phyloP scores from a whole-genome alignment of 1,140 invertebrate genomes.

The Drosophila ficusphila region DNA sequence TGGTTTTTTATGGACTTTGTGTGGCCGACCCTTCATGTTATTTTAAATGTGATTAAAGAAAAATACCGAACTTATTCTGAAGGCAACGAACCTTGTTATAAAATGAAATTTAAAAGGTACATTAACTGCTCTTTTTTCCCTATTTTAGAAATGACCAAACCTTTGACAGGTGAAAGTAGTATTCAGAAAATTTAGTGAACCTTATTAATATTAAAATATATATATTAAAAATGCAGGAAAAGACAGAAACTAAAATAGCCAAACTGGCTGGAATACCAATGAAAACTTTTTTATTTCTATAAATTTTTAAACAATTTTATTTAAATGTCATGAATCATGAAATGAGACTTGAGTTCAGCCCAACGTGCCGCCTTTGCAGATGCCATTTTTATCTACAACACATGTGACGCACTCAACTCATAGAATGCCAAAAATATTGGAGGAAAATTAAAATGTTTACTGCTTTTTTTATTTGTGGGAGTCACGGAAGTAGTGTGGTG shows the following conservation, averaged over 20 bases:
- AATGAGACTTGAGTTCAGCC: not conserved
- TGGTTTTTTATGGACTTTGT: constrained; percentile 72
- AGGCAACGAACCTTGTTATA: constrained; percentile 62
- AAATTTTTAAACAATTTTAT: too few relatives aligned
- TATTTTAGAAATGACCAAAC: constrained; percentile 25
- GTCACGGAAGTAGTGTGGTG: constrained; percentile 30
- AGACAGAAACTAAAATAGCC: too few relatives aligned
- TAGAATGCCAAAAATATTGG: constrained; percentile 69
- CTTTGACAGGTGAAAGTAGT: constrained; percentile 44
- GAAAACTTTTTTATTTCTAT: not conserved
- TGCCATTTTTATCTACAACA: constrained; percentile 57
- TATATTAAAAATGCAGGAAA: not conserved
- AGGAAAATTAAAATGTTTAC: constrained; percentile 78
- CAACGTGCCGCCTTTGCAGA: constrained; percentile 4
- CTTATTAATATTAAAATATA: too few relatives aligned
- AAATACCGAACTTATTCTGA: constrained; percentile 36
- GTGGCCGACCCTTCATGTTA: constrained; percentile 70
- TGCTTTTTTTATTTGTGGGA: constrained; percentile 71
- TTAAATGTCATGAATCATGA: not conserved
- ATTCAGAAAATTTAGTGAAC: not conserved
- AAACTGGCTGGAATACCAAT: too few relatives aligned
- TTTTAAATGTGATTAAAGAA: constrained; percentile 77
- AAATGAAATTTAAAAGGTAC: constrained; percentile 65
- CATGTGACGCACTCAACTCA: constrained; percentile 58
- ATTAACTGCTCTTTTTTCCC: constrained; percentile 23